These are phyloP conservation scores for Prietella phreatophila DNA, from an alignment of 2,113 vertebrate species.

Conservation along the genomic window DNA sequence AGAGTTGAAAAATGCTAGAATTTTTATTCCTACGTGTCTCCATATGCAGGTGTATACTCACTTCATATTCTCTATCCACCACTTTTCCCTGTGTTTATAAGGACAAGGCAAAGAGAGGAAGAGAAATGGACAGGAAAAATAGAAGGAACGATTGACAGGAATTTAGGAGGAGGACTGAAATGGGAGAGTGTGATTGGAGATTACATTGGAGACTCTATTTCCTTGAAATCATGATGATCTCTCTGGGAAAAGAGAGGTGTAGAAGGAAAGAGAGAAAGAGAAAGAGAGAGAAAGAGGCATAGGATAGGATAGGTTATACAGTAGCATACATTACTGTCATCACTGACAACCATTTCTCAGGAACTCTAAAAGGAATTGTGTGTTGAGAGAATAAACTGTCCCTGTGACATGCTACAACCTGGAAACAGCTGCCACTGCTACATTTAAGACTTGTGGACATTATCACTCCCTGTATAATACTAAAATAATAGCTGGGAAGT, in stretches of 20 bases:
- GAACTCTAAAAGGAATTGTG: conserved; percentile 38
- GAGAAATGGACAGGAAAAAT: neutral
- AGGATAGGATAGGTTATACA: neutral
- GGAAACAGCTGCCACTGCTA: neutral
- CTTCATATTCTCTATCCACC: conserved; percentile 35
- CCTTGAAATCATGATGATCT: conserved; percentile 39
- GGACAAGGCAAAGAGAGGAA: conserved; percentile 27
- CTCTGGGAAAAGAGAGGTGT: conserved; percentile 14
- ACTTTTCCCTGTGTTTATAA: conserved; percentile 50
- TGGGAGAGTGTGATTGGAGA: conserved; percentile 57
- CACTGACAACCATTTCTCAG: conserved; percentile 42
- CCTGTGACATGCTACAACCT: neutral
- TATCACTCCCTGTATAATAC: neutral
- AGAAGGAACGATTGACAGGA: conserved; percentile 58
- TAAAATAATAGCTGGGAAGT: neutral
- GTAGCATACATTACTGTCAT: conserved; percentile 65
- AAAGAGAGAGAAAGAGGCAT: neutral
- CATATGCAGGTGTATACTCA: conserved; percentile 48
- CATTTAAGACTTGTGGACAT: neutral
- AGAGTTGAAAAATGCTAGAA: conserved; percentile 32
- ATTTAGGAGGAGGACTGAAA: conserved; percentile 54
- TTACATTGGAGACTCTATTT: conserved; percentile 19
- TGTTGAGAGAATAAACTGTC: conserved; percentile 22
- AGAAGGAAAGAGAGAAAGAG: conserved; percentile 16
- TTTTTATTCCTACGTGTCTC: conserved; percentile 19